Conservation (phyloP, 2,113 vertebrate genomes). For the Leptocoma aspasia region DNA sequence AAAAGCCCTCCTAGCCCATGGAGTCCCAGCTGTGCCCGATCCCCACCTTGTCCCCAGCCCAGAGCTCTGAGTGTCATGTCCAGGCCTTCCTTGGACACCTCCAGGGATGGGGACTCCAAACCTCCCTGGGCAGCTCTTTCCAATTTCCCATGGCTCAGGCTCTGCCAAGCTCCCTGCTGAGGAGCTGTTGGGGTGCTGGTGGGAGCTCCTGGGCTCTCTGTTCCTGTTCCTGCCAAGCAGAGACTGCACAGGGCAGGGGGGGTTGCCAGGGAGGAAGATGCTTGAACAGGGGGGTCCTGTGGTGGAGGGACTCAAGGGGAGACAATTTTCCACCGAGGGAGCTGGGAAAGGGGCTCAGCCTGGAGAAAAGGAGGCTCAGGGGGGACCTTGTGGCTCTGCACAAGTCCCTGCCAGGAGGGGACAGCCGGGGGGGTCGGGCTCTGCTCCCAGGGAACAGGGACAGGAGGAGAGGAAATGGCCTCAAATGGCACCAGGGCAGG, state of each 20-base stretch:
- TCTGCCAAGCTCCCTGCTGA: neutral
- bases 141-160: rapidly evolving
- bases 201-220: neutral
- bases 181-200: neutral
- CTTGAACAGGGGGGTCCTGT: neutral
- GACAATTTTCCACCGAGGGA: neutral
- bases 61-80: neutral
- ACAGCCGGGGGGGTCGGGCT: neutral
- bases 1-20: neutral
- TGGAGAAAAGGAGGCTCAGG: neutral
- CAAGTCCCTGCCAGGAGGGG: neutral
- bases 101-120: neutral
- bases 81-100: neutral
- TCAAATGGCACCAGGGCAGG: neutral
- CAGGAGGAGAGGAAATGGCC: neutral
- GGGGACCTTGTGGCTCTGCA: neutral
- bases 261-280: neutral
- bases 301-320: neutral
- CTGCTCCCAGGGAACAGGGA: neutral
- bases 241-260: neutral
- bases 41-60: neutral
- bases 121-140: neutral
- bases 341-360: neutral
- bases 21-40: rapidly evolving
- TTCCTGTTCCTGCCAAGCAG: neutral